These are phyloP conservation scores for Chelonus formosanus DNA, from an alignment of 2,888 invertebrate species.

Conservation along the genomic window DNA sequence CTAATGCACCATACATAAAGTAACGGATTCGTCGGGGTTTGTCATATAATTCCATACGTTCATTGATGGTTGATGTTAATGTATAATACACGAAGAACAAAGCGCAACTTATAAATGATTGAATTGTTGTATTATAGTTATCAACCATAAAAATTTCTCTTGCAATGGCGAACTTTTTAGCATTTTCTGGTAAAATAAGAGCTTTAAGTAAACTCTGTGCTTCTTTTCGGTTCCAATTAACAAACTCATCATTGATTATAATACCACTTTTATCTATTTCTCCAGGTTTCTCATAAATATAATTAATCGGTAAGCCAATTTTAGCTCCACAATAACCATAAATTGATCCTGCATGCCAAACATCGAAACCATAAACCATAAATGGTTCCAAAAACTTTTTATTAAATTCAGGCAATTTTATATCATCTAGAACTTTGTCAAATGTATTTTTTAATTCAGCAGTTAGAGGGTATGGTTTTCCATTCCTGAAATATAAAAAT, in stretches of 20 bases:
- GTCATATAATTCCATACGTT: constrained; percentile 68
- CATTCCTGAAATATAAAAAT: constrained; percentile 66
- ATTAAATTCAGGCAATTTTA: constrained; percentile 68
- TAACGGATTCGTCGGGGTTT: constrained; percentile 67
- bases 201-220: constrained; percentile 74
- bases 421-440: constrained; percentile 70
- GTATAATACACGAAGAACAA: constrained; percentile 14
- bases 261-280: constrained; percentile 72
- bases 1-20: constrained; percentile 69
- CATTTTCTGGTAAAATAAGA: constrained; percentile 78
- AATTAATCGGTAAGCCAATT: constrained; percentile 80
- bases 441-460: constrained; percentile 67
- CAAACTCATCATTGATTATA: constrained; percentile 69
- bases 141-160: constrained; percentile 75
- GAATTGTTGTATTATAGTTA: constrained; percentile 69
- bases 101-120: constrained; percentile 65
- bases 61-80: constrained; percentile 63
- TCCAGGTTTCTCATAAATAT: constrained; percentile 68
- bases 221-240: constrained; percentile 74
- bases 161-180: constrained; percentile 83
- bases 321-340: constrained; percentile 70
- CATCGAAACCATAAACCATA: constrained; percentile 77
- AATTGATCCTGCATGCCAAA: constrained; percentile 74
- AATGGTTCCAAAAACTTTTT: constrained; percentile 72
- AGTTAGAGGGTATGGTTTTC: constrained; percentile 69